Evolutionary conservation across 2,113 vertebrate species (phyloP).

Genomic region (Dicrurus megarhynchus): DNA sequence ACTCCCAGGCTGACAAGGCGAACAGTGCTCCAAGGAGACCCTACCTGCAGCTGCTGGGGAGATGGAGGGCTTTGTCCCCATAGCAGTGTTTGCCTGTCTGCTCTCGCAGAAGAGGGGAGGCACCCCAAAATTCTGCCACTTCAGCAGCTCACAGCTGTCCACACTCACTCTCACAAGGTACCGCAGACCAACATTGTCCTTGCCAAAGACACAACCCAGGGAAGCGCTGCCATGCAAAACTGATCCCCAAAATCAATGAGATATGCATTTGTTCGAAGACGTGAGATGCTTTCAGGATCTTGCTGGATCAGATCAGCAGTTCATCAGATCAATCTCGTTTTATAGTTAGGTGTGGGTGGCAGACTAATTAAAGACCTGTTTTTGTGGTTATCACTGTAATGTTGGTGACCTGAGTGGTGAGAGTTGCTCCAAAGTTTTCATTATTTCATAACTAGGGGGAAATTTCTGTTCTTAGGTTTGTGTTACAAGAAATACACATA

Average conservation of each 20-base stretch:
- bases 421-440: not conserved
- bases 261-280: accelerated
- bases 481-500: not conserved
- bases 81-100: not conserved
- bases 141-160: not conserved
- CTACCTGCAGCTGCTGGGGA: not conserved
- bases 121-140: not conserved
- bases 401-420: not conserved
- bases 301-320: not conserved
- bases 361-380: not conserved
- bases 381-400: accelerated
- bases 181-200: accelerated
- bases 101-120: not conserved
- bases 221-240: accelerated
- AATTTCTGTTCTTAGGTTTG: not conserved
- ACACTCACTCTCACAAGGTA: accelerated
- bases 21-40: not conserved
- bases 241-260: not conserved
- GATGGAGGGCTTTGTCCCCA: not conserved
- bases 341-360: accelerated
- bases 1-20: not conserved
- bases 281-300: not conserved
- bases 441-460: not conserved
- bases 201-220: not conserved
- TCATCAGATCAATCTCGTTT: not conserved